These are phyloP conservation scores for Corynorhinus townsendii DNA, from an alignment of 2,113 vertebrate species.

Conservation along the genomic window DNA sequence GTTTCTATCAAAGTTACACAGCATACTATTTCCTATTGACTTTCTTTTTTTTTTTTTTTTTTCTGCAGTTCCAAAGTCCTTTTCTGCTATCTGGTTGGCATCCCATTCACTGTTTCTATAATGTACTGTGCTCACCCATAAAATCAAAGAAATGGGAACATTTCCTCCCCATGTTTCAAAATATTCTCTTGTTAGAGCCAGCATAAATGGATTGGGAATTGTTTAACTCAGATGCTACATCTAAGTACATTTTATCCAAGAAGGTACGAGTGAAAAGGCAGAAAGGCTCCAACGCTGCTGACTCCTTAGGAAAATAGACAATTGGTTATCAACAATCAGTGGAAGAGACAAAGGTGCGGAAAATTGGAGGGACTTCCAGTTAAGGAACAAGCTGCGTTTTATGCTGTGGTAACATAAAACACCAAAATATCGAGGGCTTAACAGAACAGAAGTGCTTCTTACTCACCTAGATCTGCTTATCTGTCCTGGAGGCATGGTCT, in stretches of 20 bases:
- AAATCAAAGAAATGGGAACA: constrained; percentile 1
- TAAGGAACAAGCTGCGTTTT: background rate
- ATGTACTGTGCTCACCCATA: background rate
- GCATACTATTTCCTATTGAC: background rate
- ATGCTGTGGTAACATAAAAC: background rate
- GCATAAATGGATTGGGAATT: background rate
- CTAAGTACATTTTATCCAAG: background rate
- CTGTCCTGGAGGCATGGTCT: background rate
- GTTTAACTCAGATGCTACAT: background rate
- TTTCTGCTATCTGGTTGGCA: background rate
- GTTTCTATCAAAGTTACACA: background rate
- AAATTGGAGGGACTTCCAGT: background rate
- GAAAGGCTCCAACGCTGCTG: background rate
- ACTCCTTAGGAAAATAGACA: background rate
- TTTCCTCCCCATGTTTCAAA: background rate
- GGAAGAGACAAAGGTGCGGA: background rate
- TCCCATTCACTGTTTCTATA: background rate
- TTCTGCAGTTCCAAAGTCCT: background rate
- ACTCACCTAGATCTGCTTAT: background rate
- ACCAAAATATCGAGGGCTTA: background rate
- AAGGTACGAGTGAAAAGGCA: background rate
- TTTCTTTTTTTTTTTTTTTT: background rate
- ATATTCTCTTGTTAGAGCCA: background rate
- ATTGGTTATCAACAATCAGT: background rate
- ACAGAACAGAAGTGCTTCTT: background rate